Percentiles rank a stretch among this genome's conserved stretches.
phyloP scores from a whole-genome alignment of 1,140 invertebrate species.

The Pantala flavescens region DNA sequence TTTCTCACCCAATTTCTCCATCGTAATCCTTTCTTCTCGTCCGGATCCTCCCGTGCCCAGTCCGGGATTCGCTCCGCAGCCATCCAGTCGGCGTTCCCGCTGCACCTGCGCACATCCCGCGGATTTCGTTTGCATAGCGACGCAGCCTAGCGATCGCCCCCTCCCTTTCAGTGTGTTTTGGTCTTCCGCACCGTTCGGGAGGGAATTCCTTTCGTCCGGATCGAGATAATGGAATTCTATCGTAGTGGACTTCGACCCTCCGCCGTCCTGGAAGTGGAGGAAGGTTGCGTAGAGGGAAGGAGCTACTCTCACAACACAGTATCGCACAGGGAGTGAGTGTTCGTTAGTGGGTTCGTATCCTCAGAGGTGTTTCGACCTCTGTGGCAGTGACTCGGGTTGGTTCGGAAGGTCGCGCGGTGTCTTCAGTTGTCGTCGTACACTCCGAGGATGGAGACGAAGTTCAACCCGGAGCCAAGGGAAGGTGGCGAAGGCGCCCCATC shows the following conservation, averaged over 20 bases:
- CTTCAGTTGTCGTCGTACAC: background rate
- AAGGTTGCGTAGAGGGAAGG: too few relatives aligned
- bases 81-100: background rate
- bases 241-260: too few relatives aligned
- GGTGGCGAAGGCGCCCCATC: background rate
- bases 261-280: too few relatives aligned
- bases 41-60: background rate
- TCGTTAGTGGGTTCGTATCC: too few relatives aligned
- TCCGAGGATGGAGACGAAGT: background rate
- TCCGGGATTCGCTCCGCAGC: background rate
- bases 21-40: background rate
- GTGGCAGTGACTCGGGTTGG: background rate
- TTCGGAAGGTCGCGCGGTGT: background rate
- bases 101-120: background rate
- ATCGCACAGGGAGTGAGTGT: too few relatives aligned
- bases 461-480: background rate
- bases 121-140: background rate
- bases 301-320: too few relatives aligned
- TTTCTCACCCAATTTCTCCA: background rate
- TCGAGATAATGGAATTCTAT: too few relatives aligned
- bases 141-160: background rate
- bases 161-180: background rate
- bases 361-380: too few relatives aligned
- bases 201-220: background rate
- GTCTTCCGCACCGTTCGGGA: background rate